phyloP scores from a whole-genome alignment of 2,888 invertebrate genomes.

The Lasioglossum figueresi region DNA sequence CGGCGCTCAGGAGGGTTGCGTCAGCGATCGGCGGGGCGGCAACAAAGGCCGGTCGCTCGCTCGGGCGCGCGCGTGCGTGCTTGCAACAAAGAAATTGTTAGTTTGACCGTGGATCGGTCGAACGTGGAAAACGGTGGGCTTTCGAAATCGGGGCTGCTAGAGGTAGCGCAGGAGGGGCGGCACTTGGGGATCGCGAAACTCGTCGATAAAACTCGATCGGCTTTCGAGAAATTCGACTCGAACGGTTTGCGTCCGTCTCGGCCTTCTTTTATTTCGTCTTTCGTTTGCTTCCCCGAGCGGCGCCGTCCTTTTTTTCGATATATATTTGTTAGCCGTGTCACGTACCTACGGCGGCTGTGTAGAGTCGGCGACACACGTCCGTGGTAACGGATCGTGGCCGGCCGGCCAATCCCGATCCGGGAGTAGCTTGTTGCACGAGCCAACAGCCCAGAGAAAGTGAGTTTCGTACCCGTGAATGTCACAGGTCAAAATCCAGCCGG shows the following conservation, averaged over 20 bases:
- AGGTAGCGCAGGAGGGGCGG: not conserved
- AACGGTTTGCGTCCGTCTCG: not conserved
- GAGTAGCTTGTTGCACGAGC: conserved; percentile 66
- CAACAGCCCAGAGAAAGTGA: conserved; percentile 79
- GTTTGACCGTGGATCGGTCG: conserved; percentile 5
- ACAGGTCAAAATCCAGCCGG: conserved; percentile 78
- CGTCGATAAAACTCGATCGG: conserved; percentile 1
- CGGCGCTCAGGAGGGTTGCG: conserved; percentile 37
- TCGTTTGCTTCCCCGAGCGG: not conserved
- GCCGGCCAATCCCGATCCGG: conserved; percentile 60
- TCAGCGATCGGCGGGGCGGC: not conserved
- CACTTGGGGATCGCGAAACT: not conserved
- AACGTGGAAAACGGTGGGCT: not conserved
- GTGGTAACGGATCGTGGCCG: conserved; percentile 51
- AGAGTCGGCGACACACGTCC: conserved; percentile 44
- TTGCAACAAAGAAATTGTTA: not conserved
- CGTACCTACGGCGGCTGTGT: conserved; percentile 63
- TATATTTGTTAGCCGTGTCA: conserved; percentile 36
- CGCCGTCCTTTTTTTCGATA: not conserved
- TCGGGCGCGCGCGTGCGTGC: not conserved
- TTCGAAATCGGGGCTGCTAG: not conserved
- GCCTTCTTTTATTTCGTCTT: not conserved
- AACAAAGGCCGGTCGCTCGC: not conserved
- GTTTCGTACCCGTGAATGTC: conserved; percentile 79
- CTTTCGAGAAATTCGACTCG: conserved; percentile 9